Evolutionary conservation across 1,140 invertebrate genomes (phyloP).

Genomic region (Apis mellifera): DNA sequence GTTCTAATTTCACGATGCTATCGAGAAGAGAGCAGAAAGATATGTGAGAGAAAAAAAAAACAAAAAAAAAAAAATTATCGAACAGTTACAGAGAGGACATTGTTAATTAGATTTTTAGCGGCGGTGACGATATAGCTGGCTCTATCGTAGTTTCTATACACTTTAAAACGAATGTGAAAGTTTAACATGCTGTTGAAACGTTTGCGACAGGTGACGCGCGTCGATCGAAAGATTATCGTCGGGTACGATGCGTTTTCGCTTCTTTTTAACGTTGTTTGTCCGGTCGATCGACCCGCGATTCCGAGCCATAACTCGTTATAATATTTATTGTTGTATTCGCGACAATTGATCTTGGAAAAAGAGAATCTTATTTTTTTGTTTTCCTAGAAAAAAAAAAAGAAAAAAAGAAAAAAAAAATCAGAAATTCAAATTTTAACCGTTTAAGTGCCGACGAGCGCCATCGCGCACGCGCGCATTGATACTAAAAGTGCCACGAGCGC

Average conservation of each 20-base stretch:
- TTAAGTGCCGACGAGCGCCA: too few relatives aligned
- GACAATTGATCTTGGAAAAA: too few relatives aligned
- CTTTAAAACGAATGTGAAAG: constrained; percentile 67
- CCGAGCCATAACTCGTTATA: neutral
- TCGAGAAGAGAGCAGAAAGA: neutral
- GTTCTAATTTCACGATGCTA: constrained; percentile 58
- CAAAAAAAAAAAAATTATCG: constrained; percentile 51
- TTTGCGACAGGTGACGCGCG: constrained; percentile 49
- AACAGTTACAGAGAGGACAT: constrained; percentile 62
- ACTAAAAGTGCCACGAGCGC: too few relatives aligned
- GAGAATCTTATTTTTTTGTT: neutral
- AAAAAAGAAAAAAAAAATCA: too few relatives aligned
- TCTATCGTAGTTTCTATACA: constrained; percentile 77
- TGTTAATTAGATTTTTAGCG: constrained; percentile 76
- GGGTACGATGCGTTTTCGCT: constrained; percentile 10
- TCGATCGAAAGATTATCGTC: constrained; percentile 36
- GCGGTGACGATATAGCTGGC: constrained; percentile 76
- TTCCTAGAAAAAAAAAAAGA: too few relatives aligned
- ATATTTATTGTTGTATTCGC: too few relatives aligned
- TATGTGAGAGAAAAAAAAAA: too few relatives aligned
- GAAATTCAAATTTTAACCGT: neutral
- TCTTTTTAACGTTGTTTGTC: constrained; percentile 21
- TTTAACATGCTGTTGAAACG: constrained; percentile 68
- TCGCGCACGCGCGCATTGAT: too few relatives aligned
- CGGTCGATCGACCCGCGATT: constrained; percentile 45